Base-by-base conservation (phyloP, 2,113 vertebrate species). In the Ictidomys tridecemlineatus region DNA sequence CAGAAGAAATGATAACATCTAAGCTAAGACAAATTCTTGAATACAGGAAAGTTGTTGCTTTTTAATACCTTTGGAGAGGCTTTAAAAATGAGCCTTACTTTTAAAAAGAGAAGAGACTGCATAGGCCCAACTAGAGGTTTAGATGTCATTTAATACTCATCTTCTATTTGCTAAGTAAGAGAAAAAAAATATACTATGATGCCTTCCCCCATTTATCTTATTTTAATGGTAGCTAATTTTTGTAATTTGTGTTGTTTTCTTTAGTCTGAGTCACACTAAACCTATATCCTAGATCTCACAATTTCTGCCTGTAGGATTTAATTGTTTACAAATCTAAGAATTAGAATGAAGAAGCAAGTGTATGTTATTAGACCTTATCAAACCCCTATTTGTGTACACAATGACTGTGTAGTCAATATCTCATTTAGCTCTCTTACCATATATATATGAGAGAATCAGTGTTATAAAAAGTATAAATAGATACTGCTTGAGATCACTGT, bases 1-100 rank as follows among this genome's bases (percentile, higher is more conserved):
- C 5, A 88, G 69, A 3, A 89, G 34, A 91, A 97, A 92, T 84
- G 53, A 85, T 14, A 87, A 53, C 67, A 61, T 77, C 8, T 80
- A 82, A 79, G 9, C 12, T 90, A 84, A 92, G 89, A 84, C 1
- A 48, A 8, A 39, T 17, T 11, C 93, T 92, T 89, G 73, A 83
- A 42, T 28, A 72, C 18, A 94, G 26, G 34, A 89, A 91, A 2
- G 24, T 65, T 61, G 17, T 5, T 94, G 14, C 17, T 84, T 86
- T 85, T 83, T 39, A 37, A 86, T 72, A 80, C 13, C 26, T 18
- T 37, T 73, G 18, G 17, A 92, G 76, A 76, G 56, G 0, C 7
- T 91, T 32, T 87, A 69, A 80, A 78, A 24, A 14, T 79, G 34
- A 84, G 67, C 0, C 53, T 77, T 73, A 67, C 20, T 45, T 90